A percentile compares a stretch with the other conserved stretches of the same genome.
Evolutionary conservation across 2,113 vertebrate species (phyloP).

Genomic region (Myotis brandtii): DNA sequence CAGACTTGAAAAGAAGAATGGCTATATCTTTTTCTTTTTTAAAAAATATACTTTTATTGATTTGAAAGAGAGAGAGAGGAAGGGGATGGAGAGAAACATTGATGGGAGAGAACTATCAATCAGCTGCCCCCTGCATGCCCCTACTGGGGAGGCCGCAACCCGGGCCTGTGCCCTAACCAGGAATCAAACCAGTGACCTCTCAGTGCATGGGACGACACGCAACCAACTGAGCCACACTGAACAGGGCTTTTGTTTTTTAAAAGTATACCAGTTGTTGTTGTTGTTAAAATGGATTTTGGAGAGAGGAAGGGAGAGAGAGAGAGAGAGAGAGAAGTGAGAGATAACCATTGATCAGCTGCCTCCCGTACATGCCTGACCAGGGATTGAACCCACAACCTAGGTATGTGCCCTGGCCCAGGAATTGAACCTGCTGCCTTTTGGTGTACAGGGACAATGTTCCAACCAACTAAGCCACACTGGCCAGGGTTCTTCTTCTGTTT

Average conservation of each 20-base stretch:
- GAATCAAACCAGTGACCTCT: no score
- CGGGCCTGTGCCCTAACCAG: not conserved
- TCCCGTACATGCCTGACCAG: not conserved
- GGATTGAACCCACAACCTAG: not conserved
- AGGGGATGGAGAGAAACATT: not conserved
- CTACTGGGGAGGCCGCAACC: no score
- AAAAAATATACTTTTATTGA: no score
- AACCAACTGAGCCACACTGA: not conserved
- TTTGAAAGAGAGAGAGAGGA: not conserved
- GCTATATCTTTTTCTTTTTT: not conserved
- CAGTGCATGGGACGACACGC: not conserved
- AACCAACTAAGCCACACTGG: not conserved
- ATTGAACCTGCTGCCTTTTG: not conserved
- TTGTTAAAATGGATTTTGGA: no score
- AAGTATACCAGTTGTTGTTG: no score
- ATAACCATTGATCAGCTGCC: not conserved
- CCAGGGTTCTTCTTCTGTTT: not conserved
- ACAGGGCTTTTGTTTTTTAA: not conserved
- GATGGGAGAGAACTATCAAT: no score
- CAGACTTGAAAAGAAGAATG: slow-evolving; percentile 33
- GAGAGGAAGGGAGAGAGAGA: no score
- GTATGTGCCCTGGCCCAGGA: not conserved
- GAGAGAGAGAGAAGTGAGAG: not conserved
- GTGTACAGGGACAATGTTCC: not conserved
- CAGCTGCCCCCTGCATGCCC: no score